Evolutionary conservation across 2,113 vertebrate genomes (phyloP).

Genomic region (Pterocles burchelli): DNA sequence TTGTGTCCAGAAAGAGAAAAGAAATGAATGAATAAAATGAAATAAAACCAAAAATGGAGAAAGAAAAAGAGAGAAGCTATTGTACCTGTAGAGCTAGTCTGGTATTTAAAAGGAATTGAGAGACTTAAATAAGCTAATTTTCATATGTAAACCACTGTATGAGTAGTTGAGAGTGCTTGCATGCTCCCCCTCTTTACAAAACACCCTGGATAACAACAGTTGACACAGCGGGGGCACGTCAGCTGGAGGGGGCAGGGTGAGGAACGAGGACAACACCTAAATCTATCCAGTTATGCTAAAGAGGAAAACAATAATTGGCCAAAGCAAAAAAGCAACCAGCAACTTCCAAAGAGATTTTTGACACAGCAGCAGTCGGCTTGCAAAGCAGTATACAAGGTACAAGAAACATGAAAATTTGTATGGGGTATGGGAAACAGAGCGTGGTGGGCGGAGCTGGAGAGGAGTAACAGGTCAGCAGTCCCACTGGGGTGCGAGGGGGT

Average conservation of each 20-base stretch:
- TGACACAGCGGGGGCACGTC: background rate
- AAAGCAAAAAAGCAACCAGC: background rate
- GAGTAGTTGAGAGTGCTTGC: background rate
- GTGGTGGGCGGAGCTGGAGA: background rate
- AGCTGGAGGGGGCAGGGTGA: background rate
- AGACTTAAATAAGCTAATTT: background rate
- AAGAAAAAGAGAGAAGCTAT: background rate
- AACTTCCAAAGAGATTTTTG: background rate
- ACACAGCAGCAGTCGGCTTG: background rate
- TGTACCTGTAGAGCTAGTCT: background rate
- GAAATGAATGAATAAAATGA: background rate
- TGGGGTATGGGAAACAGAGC: background rate
- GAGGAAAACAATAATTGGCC: background rate
- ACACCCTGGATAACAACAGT: background rate
- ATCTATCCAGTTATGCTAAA: background rate
- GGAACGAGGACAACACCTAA: background rate
- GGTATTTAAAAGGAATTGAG: background rate
- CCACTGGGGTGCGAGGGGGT: rapidly evolving
- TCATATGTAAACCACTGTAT: background rate
- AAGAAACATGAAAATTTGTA: background rate
- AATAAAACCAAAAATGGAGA: background rate
- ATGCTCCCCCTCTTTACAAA: background rate
- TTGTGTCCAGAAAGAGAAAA: background rate
- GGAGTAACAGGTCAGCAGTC: background rate
- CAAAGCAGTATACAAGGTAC: background rate